Conservation (phyloP, 1,140 invertebrate genomes). For the Drosophila miranda region DNA sequence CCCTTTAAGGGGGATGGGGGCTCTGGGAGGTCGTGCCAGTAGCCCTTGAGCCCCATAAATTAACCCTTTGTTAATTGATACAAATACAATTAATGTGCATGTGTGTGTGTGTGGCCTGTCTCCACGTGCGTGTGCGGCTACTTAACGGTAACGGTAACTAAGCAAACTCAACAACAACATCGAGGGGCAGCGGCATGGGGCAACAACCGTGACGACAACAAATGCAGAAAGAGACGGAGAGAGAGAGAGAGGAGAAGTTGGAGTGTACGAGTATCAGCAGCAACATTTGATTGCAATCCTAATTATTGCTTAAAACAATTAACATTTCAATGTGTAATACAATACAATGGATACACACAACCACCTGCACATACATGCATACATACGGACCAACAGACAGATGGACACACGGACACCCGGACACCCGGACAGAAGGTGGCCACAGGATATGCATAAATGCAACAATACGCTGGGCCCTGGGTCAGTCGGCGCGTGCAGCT, state of each 20-base stretch:
- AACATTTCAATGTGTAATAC: constrained; percentile 79
- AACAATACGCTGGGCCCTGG: constrained; percentile 57
- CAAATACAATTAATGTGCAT: constrained; percentile 78
- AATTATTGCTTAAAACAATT: constrained; percentile 81
- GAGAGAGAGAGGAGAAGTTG: constrained; percentile 15
- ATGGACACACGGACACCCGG: constrained; percentile 1
- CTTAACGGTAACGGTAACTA: constrained; percentile 70
- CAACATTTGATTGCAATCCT: constrained; percentile 74
- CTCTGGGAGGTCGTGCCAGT: constrained; percentile 30
- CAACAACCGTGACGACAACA: constrained; percentile 35
- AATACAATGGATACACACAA: constrained; percentile 44
- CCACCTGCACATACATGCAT: constrained; percentile 11
- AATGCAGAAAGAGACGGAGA: background rate
- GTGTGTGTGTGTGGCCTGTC: constrained; percentile 23
- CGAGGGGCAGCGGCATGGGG: constrained; percentile 7
- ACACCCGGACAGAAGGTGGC: constrained; percentile 32
- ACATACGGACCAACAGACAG: background rate
- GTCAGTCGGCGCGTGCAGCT: constrained; percentile 50
- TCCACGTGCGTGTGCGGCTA: constrained; percentile 47
- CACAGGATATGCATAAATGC: constrained; percentile 78
- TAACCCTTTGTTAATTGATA: constrained; percentile 82
- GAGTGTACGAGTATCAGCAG: constrained; percentile 2
- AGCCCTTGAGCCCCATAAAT: constrained; percentile 79
- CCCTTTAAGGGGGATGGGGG: background rate
- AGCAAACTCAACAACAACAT: constrained; percentile 65